Percentiles rank a stretch among this genome's conserved stretches.
These are phyloP conservation scores for Hemistola chrysoprasaria DNA, from an alignment of 2,888 invertebrate species.

Conservation along the genomic window DNA sequence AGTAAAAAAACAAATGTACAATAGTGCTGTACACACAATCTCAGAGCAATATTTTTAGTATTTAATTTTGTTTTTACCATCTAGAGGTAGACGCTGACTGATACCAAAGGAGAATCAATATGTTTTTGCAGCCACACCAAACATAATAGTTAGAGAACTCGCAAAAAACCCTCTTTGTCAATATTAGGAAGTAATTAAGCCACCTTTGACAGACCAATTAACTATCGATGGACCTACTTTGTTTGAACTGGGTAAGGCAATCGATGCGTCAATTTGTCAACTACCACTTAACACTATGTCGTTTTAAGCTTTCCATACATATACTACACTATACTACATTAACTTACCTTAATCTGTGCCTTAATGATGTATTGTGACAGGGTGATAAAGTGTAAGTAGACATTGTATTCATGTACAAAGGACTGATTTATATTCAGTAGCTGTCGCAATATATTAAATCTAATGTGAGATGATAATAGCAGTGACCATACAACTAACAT, in stretches of 20 bases:
- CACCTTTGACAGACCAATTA: slow-evolving; percentile 64
- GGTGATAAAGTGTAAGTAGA: neutral
- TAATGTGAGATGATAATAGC: slow-evolving; percentile 2
- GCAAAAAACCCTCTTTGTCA: slow-evolving; percentile 64
- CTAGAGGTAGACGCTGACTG: slow-evolving; percentile 11
- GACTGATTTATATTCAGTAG: slow-evolving; percentile 1
- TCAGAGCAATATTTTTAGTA: too few relatives aligned
- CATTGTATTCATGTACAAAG: neutral
- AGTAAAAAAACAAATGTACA: too few relatives aligned
- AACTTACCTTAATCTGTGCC: too few relatives aligned
- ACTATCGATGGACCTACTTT: slow-evolving; percentile 48
- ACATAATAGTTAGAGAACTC: slow-evolving; percentile 45
- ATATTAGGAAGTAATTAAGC: slow-evolving; percentile 77
- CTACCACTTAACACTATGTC: neutral
- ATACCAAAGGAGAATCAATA: slow-evolving; percentile 17
- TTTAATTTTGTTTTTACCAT: neutral
- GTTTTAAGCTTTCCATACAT: neutral
- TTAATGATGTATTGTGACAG: slow-evolving; percentile 1
- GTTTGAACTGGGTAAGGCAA: slow-evolving; percentile 30
- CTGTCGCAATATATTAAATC: neutral
- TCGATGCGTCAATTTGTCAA: slow-evolving; percentile 45
- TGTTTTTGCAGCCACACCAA: slow-evolving; percentile 40
- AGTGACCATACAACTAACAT: too few relatives aligned
- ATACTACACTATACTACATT: too few relatives aligned
- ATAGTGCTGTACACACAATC: too few relatives aligned